Base-by-base conservation (phyloP, 2,888 invertebrate species). In the Linnaemya tessellans region DNA sequence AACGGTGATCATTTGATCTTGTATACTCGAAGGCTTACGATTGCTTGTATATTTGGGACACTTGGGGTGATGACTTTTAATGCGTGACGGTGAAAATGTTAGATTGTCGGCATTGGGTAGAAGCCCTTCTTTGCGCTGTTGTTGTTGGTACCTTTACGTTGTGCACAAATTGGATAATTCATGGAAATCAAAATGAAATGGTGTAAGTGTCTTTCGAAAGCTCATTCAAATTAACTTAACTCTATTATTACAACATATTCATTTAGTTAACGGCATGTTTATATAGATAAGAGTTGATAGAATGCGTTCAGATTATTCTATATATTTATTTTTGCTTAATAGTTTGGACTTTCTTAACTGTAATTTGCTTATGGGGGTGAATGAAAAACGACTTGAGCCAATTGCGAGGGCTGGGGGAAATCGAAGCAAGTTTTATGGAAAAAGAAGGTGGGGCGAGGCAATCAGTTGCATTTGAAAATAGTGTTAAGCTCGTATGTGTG, bases 1-100 rank as follows among this genome's bases (percentile, higher is more conserved):
- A 56, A 92, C 92, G 43, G 92, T 92, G 85, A 93, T 92, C 91
- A 92, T 90, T 89, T 93, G 93, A 88, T 93, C 93, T 88, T 92
- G 92, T 77, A 93, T 91, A 83, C 90, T 92, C 87, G 92, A 90
- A 88, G 91, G 91, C 87, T 92, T 92, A 51, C 90, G 90, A 87
- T 90, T 89, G 84, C 89, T 89, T 82, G 90, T 88, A 87, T 89
- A 90, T 89, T 92, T 93, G 77, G 93, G 92, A 83, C 93, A 93
- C 87, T 93, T 93, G 22, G 93, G 91, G 89, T 93, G 93, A 86
- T 93, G 93, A 87, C 91, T 90, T 84, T 92, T 92, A 87, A 93
- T 93, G 78, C 93, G 90, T 80, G 92, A 92, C 54, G 93, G 93
- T 30, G 93, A 93, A 78, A 93, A 92, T 49, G 93, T 92, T 84